phyloP scores from a whole-genome alignment of 1,140 invertebrate species.

The Zaprionus inermis region DNA sequence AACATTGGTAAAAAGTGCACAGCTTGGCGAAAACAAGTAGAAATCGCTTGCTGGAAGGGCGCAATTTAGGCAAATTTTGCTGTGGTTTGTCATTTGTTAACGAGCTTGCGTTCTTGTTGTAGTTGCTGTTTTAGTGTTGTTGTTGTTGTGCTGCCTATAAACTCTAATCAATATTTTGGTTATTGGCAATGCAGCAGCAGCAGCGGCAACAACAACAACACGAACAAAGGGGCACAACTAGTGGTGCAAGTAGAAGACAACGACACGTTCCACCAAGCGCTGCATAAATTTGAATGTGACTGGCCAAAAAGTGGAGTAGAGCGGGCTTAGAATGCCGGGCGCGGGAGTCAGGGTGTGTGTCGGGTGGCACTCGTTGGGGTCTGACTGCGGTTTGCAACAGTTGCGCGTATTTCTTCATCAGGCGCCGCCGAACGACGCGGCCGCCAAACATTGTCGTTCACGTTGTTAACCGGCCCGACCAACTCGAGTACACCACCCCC shows the following conservation, averaged over 20 bases:
- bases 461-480: slow-evolving; percentile 12
- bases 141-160: slow-evolving; percentile 33
- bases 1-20: not conserved
- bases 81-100: slow-evolving; percentile 19
- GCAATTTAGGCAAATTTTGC: not conserved
- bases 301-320: not conserved
- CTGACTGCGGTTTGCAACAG: slow-evolving; percentile 63
- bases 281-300: slow-evolving; percentile 61
- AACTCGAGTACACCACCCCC: not conserved
- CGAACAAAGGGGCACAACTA: slow-evolving; percentile 15
- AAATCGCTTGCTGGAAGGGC: not conserved
- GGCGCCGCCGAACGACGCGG: slow-evolving; percentile 37
- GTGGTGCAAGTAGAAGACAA: slow-evolving; percentile 34
- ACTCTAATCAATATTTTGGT: slow-evolving; percentile 76
- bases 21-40: not conserved
- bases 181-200: slow-evolving; percentile 66
- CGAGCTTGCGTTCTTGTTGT: not conserved
- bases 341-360: not conserved
- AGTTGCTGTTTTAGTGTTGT: not conserved
- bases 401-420: slow-evolving; percentile 64
- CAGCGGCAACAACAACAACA: slow-evolving; percentile 34
- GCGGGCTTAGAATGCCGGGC: too few relatives aligned
- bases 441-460: slow-evolving; percentile 50
- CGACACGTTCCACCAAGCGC: slow-evolving; percentile 51
- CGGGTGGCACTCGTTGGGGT: slow-evolving; percentile 7